phyloP scores from a whole-genome alignment of 2,888 invertebrate species.

The Nomada fabriciana region DNA sequence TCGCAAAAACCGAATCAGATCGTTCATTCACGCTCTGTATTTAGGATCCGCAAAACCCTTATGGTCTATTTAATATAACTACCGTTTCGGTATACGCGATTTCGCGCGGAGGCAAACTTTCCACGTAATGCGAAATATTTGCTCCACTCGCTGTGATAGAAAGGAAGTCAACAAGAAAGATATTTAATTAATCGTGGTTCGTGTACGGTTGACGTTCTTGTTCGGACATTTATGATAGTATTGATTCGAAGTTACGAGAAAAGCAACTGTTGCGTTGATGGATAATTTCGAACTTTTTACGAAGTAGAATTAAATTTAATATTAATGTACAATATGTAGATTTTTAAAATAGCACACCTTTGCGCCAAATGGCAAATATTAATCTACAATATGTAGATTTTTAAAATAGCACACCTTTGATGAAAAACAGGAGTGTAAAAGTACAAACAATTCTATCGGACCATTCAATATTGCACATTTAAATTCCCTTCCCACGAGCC shows the following conservation, averaged over 20 bases:
- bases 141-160: neutral
- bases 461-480: neutral
- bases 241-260: neutral
- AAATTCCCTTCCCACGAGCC: neutral
- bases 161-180: neutral
- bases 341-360: too few relatives aligned
- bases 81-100: constrained; percentile 32
- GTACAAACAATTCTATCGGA: too few relatives aligned
- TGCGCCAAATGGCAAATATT: too few relatives aligned
- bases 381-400: too few relatives aligned
- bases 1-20: neutral
- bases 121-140: neutral
- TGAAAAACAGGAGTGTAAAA: too few relatives aligned
- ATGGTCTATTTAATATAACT: too few relatives aligned
- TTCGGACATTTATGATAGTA: neutral
- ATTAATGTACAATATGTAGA: too few relatives aligned
- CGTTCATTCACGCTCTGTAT: neutral
- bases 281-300: too few relatives aligned
- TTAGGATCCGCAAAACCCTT: neutral
- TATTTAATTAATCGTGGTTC: neutral
- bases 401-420: too few relatives aligned
- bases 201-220: neutral
- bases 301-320: too few relatives aligned
- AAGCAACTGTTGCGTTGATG: neutral
- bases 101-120: constrained; percentile 13